Conservation (phyloP, 2,113 vertebrate species). For the Pseudonaja textilis region DNA sequence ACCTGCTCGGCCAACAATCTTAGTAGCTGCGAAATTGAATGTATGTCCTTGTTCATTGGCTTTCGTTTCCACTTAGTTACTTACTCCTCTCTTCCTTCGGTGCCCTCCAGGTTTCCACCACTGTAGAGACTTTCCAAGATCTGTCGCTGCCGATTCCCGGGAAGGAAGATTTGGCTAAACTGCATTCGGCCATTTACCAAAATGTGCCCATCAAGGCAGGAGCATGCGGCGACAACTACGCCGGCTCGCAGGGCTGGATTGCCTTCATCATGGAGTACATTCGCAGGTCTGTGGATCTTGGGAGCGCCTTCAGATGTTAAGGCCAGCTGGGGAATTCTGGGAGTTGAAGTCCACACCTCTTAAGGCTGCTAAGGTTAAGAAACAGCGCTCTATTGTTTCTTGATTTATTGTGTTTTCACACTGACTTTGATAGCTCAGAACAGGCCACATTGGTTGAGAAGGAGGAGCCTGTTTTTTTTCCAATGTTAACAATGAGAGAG, state of each 20-base stretch:
- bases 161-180: slow-evolving; percentile 96
- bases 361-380: neutral
- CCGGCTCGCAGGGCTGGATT: slow-evolving; percentile 88
- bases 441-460: neutral
- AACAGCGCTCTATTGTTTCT: neutral
- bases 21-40: neutral
- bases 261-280: slow-evolving; percentile 96
- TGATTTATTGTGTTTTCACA: neutral
- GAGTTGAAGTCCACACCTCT: neutral
- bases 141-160: slow-evolving; percentile 95
- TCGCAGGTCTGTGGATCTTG: slow-evolving; percentile 75
- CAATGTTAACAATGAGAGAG: neutral
- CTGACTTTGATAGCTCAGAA: neutral
- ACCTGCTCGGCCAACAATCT: neutral
- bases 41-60: neutral
- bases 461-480: neutral
- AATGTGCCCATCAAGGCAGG: slow-evolving; percentile 86
- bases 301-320: neutral
- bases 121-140: slow-evolving; percentile 97
- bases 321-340: too few species aligned
- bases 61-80: neutral
- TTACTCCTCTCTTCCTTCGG: slow-evolving; percentile 29
- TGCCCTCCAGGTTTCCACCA: slow-evolving; percentile 86
- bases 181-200: slow-evolving; percentile 96
- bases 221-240: slow-evolving; percentile 82